phyloP scores from a whole-genome alignment of 2,113 vertebrate species.

The Dicaeum eximium region DNA sequence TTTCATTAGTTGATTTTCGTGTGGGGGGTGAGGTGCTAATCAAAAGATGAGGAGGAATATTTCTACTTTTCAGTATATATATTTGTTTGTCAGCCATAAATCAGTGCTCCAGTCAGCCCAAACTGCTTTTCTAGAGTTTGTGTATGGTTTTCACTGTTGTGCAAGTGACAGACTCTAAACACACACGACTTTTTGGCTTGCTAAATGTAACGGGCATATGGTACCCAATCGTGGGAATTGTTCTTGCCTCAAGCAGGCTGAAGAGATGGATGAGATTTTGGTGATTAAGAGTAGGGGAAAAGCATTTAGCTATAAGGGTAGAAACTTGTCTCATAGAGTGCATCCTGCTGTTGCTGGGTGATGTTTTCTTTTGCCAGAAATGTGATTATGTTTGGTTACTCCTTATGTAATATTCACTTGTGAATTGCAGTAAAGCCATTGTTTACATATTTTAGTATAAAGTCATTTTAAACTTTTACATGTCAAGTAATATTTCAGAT shows the following conservation, averaged over 20 bases:
- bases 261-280: not conserved
- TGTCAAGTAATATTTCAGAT: not conserved
- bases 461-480: not conserved
- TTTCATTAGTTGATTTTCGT: not conserved
- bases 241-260: not conserved
- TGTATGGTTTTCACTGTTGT: not conserved
- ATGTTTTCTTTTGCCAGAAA: not conserved
- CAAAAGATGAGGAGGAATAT: not conserved
- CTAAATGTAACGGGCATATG: not conserved
- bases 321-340: not conserved
- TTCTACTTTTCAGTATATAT: not conserved
- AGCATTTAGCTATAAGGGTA: not conserved
- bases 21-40: fast-evolving
- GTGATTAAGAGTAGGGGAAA: not conserved
- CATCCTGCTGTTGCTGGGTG: slow-evolving; percentile 3
- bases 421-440: not conserved
- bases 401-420: not conserved
- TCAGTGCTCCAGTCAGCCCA: not conserved
- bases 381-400: not conserved
- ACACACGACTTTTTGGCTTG: not conserved
- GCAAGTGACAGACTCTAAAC: not conserved
- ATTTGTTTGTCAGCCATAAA: not conserved
- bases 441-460: not conserved
- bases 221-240: not conserved
- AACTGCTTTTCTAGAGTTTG: not conserved